Conservation (phyloP, 2,113 vertebrate genomes). For the Corythoichthys haematopterus region DNA sequence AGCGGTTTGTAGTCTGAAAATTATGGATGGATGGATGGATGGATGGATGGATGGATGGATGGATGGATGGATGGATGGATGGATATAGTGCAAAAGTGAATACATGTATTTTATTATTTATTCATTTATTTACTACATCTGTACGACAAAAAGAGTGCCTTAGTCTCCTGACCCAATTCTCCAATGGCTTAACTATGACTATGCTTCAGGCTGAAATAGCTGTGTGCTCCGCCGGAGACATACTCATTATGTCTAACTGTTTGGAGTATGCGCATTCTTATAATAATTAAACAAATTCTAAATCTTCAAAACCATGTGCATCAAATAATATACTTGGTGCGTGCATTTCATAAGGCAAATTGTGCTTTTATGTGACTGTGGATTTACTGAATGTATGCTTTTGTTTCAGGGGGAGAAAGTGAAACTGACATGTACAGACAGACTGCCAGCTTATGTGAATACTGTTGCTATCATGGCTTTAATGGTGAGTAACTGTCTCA, state of each 20-base stretch:
- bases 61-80: no score
- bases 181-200: conserved; percentile 24
- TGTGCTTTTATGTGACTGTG: not conserved
- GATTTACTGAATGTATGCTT: not conserved
- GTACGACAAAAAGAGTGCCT: not conserved
- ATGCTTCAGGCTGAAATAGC: conserved; percentile 18
- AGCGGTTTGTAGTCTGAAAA: no score
- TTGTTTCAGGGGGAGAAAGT: conserved; percentile 78
- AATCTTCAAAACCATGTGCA: not conserved
- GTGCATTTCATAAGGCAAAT: no score
- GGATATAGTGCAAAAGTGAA: no score
- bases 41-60: no score
- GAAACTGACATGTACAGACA: conserved; percentile 91
- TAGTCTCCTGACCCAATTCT: conserved; percentile 35
- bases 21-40: no score
- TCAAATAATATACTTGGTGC: not conserved
- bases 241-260: not conserved
- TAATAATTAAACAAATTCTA: not conserved
- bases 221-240: conserved; percentile 24
- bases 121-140: not conserved
- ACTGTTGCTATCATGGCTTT: conserved; percentile 82
- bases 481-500: conserved; percentile 77
- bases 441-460: conserved; percentile 86
- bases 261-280: not conserved
- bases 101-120: no score